Conservation (phyloP, 2,797 vertebrate genomes). For the Notolepis coatsorum region DNA sequence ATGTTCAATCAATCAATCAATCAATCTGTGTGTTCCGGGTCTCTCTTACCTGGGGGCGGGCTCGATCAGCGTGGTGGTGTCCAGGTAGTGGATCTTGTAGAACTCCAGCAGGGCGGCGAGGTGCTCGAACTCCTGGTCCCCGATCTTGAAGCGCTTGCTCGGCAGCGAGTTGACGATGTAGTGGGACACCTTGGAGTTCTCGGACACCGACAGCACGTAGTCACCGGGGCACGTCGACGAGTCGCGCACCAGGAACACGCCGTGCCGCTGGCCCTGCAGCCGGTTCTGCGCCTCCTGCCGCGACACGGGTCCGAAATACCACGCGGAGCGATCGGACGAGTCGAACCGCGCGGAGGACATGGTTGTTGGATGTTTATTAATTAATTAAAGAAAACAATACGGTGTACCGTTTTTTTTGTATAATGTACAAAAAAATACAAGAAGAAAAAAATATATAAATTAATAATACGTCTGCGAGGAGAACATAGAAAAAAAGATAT, state of each 20-base stretch:
- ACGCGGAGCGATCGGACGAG: constrained; percentile 91
- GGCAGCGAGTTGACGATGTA: constrained; percentile 99
- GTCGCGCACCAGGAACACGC: constrained; percentile 96
- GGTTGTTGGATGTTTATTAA: no score
- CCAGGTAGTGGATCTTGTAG: constrained; percentile 99
- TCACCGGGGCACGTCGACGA: constrained; percentile 97
- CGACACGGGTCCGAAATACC: constrained; percentile 96
- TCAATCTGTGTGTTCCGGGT: no score
- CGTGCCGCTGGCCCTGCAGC: constrained; percentile 95
- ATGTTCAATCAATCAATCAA: not conserved
- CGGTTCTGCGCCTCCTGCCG: constrained; percentile 93
- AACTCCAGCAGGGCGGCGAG: constrained; percentile 95
- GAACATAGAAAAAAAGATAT: constrained; percentile 11
- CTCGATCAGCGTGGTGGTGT: constrained; percentile 97
- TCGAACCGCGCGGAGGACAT: constrained; percentile 96
- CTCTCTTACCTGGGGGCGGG: constrained; percentile 90
- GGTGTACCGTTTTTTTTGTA: no score
- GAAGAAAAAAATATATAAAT: no score
- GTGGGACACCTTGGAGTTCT: constrained; percentile 98
- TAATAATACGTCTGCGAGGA: constrained; percentile 33
- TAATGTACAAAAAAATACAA: no score
- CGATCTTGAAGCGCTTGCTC: constrained; percentile 96
- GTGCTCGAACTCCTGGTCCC: constrained; percentile 97
- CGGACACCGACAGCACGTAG: constrained; percentile 97
- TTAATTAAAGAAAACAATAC: no score